Percentiles rank a stretch among this genome's conserved stretches.
These are phyloP conservation scores for Rhagoletis zephyria DNA, from an alignment of 1,140 invertebrate species.

Conservation along the genomic window DNA sequence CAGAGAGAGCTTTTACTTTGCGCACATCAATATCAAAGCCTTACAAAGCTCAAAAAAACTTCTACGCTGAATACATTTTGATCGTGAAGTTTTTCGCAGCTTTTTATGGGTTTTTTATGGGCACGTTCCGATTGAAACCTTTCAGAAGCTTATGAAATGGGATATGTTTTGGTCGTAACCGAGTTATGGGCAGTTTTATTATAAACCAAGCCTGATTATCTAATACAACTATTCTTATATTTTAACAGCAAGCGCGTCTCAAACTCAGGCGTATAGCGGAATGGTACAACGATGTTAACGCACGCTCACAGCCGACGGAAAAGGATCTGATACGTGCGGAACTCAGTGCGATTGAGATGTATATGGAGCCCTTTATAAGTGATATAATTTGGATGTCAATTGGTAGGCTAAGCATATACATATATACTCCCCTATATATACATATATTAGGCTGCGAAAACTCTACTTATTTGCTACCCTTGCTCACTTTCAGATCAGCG, in stretches of 20 bases:
- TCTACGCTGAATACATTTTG: too few relatives aligned
- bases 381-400: constrained; percentile 78
- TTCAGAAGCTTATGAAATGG: too few relatives aligned
- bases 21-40: too few relatives aligned
- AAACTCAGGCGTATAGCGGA: constrained; percentile 72
- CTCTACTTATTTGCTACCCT: background rate
- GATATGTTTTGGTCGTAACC: too few relatives aligned
- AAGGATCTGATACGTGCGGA: constrained; percentile 77
- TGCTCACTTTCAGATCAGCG: constrained; percentile 56
- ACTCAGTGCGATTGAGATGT: constrained; percentile 76
- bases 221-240: background rate
- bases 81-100: too few relatives aligned
- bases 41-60: too few relatives aligned
- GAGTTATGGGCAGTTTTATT: too few relatives aligned
- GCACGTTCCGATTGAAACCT: too few relatives aligned
- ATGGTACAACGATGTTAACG: constrained; percentile 78
- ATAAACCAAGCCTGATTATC: background rate
- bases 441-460: background rate
- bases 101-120: too few relatives aligned
- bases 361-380: constrained; percentile 76
- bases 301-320: constrained; percentile 76
- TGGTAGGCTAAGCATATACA: constrained; percentile 69
- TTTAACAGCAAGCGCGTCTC: constrained; percentile 64
- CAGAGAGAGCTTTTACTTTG: too few relatives aligned
- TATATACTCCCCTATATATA: background rate